Conservation (phyloP, 2,888 invertebrate species). For the Sycophila texana region DNA sequence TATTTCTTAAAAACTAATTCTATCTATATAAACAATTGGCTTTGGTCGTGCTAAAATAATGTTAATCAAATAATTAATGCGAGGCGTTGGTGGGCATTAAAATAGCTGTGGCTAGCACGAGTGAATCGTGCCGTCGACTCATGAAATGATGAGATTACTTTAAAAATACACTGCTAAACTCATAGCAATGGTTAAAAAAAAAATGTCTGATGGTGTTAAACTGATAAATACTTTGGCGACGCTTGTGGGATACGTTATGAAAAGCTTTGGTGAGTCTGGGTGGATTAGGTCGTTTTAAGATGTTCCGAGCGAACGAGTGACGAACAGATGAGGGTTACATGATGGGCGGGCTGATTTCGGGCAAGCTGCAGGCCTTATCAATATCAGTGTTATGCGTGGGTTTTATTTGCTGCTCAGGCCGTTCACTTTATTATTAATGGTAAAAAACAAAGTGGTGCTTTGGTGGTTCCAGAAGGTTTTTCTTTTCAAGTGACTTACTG, state of each 20-base stretch:
- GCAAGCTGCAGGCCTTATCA: not conserved
- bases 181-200: not conserved
- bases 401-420: constrained; percentile 30
- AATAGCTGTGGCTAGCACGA: constrained; percentile 5
- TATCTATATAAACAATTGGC: not conserved
- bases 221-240: not conserved
- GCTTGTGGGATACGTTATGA: not conserved
- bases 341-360: constrained; percentile 1
- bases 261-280: constrained; percentile 22
- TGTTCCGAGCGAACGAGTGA: not conserved
- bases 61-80: constrained; percentile 35
- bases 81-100: constrained; percentile 24
- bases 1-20: constrained; percentile 1
- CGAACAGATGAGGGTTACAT: too few relatives aligned
- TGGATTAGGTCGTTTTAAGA: constrained; percentile 16
- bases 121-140: not conserved
- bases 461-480: not conserved
- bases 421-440: constrained; percentile 9
- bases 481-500: constrained; percentile 37
- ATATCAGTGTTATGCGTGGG: constrained; percentile 46
- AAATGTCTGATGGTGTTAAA: not conserved
- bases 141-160: not conserved
- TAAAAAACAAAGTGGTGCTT: constrained; percentile 26
- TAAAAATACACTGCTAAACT: not conserved
- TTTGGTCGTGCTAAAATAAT: constrained; percentile 13